A percentile compares a stretch with the other conserved stretches of the same genome.
Conservation (phyloP, 1,140 invertebrate genomes). For the Drosophila ohnishii region DNA sequence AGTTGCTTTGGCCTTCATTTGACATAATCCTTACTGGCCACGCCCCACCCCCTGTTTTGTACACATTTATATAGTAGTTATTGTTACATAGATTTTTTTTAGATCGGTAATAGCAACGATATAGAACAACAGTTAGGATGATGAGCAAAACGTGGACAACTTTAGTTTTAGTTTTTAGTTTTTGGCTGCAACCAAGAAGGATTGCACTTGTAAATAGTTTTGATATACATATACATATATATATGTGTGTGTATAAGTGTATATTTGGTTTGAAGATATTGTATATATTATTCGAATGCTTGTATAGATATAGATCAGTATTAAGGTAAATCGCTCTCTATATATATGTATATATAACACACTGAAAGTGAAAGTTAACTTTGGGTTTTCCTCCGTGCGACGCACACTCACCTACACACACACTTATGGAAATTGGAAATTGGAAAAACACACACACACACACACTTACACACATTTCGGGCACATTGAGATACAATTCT, state of each 20-base stretch:
- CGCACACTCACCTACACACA: constrained; percentile 19
- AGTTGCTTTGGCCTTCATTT: constrained; percentile 20
- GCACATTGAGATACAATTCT: constrained; percentile 61
- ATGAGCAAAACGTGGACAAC: constrained; percentile 51
- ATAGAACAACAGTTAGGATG: constrained; percentile 47
- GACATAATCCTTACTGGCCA: neutral
- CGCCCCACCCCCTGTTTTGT: constrained; percentile 7
- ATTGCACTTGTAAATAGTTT: constrained; percentile 71
- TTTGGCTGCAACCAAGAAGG: constrained; percentile 49
- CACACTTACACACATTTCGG: constrained; percentile 48
- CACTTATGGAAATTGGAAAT: constrained; percentile 54
- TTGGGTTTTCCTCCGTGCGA: constrained; percentile 59
- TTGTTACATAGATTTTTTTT: constrained; percentile 41
- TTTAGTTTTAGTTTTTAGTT: constrained; percentile 25
- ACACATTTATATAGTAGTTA: constrained; percentile 31
- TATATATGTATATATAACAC: constrained; percentile 32
- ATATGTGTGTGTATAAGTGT: constrained; percentile 17
- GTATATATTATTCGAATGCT: constrained; percentile 24
- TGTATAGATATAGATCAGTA: constrained; percentile 43
- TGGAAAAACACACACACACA: constrained; percentile 44
- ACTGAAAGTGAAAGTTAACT: constrained; percentile 76
- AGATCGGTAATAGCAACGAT: constrained; percentile 42
- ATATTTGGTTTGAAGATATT: constrained; percentile 22
- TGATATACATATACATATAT: constrained; percentile 13
- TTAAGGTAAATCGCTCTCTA: constrained; percentile 20